Evolutionary conservation across 2,888 invertebrate species (phyloP).

Genomic region (Autographa gamma): DNA sequence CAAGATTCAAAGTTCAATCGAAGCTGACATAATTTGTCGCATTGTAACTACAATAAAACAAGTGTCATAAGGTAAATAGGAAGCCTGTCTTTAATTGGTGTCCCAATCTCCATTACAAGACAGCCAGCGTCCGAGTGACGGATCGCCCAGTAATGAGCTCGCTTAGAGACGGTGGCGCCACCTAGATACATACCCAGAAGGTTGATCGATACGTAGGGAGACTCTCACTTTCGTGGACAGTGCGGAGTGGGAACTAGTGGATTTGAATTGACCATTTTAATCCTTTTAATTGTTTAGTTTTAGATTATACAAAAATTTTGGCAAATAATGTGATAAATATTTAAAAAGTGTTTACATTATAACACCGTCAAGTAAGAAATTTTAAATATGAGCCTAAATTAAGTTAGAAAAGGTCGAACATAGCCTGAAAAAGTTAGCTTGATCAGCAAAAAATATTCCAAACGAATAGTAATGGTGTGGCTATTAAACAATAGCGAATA

Average conservation of each 20-base stretch:
- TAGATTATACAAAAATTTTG: no score
- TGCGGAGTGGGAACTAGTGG: conserved; percentile 24
- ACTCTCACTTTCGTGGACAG: not conserved
- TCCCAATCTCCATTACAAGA: conserved; percentile 62
- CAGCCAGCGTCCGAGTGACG: conserved; percentile 65
- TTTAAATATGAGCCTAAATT: no score
- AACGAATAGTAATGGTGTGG: not conserved
- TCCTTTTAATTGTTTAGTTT: no score
- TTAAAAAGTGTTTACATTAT: no score
- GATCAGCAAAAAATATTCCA: not conserved
- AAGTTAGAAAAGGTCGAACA: no score
- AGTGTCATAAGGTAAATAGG: not conserved
- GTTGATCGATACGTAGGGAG: not conserved
- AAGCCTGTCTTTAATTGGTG: conserved; percentile 61
- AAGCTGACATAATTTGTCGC: not conserved
- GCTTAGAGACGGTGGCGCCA: conserved; percentile 36
- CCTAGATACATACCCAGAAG: not conserved
- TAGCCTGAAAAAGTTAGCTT: no score
- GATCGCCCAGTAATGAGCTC: conserved; percentile 70
- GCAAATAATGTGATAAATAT: no score
- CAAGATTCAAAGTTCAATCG: not conserved
- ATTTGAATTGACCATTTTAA: not conserved
- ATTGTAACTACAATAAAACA: not conserved
- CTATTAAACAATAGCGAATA: not conserved
- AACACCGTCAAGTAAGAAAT: no score